These are phyloP conservation scores for Raphicerus campestris DNA, from an alignment of 2,113 vertebrate species.

Conservation along the genomic window DNA sequence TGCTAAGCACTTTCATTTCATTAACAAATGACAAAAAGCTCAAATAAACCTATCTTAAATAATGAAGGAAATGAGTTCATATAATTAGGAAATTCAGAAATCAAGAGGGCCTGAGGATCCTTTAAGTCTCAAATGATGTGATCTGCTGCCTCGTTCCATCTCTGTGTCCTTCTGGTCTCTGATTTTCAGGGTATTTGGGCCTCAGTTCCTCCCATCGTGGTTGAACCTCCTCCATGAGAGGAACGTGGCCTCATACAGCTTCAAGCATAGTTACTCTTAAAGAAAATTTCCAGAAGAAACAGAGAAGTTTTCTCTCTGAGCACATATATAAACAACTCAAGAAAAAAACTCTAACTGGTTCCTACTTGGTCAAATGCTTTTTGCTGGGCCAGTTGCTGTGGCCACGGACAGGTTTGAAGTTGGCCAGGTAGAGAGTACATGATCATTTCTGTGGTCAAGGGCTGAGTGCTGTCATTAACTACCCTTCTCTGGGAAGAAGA, in stretches of 20 bases:
- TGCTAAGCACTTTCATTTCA: background rate
- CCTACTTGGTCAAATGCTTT: background rate
- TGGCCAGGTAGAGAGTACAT: too few relatives aligned
- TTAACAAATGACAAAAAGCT: background rate
- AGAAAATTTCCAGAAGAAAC: background rate
- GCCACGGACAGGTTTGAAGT: background rate
- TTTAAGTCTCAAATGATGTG: background rate
- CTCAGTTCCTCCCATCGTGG: background rate
- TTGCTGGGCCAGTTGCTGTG: background rate
- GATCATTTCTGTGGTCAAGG: too few relatives aligned
- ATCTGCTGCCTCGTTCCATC: background rate
- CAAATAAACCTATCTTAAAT: background rate
- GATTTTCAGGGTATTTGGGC: background rate
- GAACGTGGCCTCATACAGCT: background rate
- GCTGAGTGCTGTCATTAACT: background rate
- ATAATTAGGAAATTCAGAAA: background rate
- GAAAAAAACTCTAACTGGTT: background rate
- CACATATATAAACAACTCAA: background rate
- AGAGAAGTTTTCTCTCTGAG: background rate
- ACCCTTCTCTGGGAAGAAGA: background rate
- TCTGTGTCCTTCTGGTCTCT: background rate
- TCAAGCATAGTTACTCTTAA: background rate
- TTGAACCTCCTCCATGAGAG: background rate
- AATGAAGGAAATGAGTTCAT: background rate
- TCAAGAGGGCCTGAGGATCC: background rate